Percentiles rank a stretch among this genome's conserved stretches.
phyloP scores from a whole-genome alignment of 2,797 vertebrate species.

The Intellagama lesueurii region DNA sequence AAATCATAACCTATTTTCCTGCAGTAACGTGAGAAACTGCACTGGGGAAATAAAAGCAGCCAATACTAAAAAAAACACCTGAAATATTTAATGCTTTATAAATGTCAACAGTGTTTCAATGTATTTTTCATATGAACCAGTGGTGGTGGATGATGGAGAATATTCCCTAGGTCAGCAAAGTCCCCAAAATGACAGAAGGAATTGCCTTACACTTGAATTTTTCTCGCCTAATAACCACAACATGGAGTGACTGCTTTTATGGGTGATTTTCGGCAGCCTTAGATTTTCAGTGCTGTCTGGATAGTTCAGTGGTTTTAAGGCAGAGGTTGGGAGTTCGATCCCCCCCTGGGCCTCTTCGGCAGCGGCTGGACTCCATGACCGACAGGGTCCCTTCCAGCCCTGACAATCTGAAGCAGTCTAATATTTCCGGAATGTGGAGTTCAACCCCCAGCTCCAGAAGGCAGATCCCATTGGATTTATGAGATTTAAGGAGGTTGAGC shows the following conservation, averaged over 20 bases:
- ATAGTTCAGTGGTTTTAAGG: no score
- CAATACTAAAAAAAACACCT: neutral
- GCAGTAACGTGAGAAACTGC: neutral
- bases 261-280: neutral
- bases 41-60: neutral
- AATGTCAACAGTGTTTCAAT: neutral
- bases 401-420: no score
- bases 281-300: no score
- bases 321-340: no score
- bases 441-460: no score
- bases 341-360: no score
- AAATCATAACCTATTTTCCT: neutral
- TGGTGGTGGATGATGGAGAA: neutral
- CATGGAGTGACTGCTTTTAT: neutral
- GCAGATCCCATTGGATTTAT: neutral
- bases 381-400: no score
- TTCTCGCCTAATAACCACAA: no score
- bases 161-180: neutral
- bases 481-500: constrained; percentile 18
- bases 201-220: neutral
- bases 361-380: no score
- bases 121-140: neutral
- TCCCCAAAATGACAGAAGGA: neutral
- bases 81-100: constrained; percentile 15
- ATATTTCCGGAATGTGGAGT: no score